phyloP scores from a whole-genome alignment of 2,113 vertebrate species.

The Tachycineta bicolor region DNA sequence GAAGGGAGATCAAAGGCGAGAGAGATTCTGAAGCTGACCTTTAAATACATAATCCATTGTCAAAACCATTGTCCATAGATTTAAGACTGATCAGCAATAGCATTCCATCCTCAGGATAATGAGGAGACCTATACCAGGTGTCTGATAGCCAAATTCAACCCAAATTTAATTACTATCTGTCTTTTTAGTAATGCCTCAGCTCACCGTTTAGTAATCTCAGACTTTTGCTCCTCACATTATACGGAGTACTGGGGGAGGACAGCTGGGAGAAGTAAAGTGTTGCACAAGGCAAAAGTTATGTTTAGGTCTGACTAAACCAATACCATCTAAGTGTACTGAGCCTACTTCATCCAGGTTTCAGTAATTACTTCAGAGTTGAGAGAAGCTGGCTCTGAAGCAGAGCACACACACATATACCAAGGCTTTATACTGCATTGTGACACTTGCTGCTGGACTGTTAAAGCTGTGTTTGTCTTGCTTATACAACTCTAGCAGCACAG shows the following conservation, averaged over 20 bases:
- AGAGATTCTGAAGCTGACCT: not conserved
- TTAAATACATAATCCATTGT: not conserved
- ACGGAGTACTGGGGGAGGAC: not conserved
- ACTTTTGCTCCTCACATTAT: not conserved
- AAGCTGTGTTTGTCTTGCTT: not conserved
- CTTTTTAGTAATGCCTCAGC: not conserved
- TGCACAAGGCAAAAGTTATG: not conserved
- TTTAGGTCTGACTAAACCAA: not conserved
- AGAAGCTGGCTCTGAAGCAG: not conserved
- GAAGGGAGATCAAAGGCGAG: not conserved
- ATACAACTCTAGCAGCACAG: not conserved
- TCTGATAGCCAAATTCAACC: not conserved
- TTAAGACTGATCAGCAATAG: not conserved
- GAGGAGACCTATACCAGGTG: not conserved
- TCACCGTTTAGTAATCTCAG: not conserved
- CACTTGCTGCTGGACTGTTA: not conserved
- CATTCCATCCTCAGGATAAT: not conserved
- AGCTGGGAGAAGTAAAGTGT: not conserved
- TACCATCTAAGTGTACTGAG: not conserved
- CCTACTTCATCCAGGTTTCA: not conserved
- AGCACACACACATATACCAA: not conserved
- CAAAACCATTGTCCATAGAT: not conserved
- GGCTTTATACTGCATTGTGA: not conserved
- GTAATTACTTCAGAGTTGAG: not conserved
- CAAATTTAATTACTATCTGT: not conserved